Percentiles rank a stretch among this genome's conserved stretches.
Evolutionary conservation across 1,140 invertebrate species (phyloP).

Genomic region (Tetraneura akinire): DNA sequence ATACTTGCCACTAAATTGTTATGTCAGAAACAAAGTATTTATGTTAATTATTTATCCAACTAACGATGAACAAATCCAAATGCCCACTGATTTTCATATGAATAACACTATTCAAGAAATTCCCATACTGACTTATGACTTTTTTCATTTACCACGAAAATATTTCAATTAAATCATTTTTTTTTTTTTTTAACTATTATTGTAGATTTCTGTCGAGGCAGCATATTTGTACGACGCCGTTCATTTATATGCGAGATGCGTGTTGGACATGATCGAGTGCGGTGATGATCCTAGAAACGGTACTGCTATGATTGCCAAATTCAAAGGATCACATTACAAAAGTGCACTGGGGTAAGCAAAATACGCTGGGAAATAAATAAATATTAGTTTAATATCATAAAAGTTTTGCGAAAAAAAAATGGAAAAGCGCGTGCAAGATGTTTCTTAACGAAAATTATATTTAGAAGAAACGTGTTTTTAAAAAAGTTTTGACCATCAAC

Average conservation of each 20-base stretch:
- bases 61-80: too few relatives aligned
- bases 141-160: too few relatives aligned
- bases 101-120: too few relatives aligned
- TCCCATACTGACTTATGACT: too few relatives aligned
- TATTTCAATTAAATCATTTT: too few relatives aligned
- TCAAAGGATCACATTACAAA: slow-evolving; percentile 75
- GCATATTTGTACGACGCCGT: slow-evolving; percentile 91
- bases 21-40: too few relatives aligned
- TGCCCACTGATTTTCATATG: too few relatives aligned
- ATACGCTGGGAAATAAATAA: slow-evolving; percentile 37
- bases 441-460: background rate
- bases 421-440: background rate
- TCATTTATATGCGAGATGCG: slow-evolving; percentile 76
- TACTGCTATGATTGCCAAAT: slow-evolving; percentile 68
- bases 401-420: background rate
- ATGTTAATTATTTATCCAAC: too few relatives aligned
- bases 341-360: slow-evolving; percentile 80
- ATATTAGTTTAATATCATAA: slow-evolving; percentile 10
- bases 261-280: slow-evolving; percentile 68
- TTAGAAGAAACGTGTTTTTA: slow-evolving; percentile 6
- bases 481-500: slow-evolving; percentile 10
- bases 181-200: slow-evolving; percentile 55
- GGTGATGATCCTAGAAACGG: slow-evolving; percentile 72
- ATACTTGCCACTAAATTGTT: too few relatives aligned
- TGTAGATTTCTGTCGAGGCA: slow-evolving; percentile 83